Evolutionary conservation across 2,113 vertebrate species (phyloP), one percentile per base, ranked within the genome.

Genomic region (Agapornis roseicollis): DNA sequence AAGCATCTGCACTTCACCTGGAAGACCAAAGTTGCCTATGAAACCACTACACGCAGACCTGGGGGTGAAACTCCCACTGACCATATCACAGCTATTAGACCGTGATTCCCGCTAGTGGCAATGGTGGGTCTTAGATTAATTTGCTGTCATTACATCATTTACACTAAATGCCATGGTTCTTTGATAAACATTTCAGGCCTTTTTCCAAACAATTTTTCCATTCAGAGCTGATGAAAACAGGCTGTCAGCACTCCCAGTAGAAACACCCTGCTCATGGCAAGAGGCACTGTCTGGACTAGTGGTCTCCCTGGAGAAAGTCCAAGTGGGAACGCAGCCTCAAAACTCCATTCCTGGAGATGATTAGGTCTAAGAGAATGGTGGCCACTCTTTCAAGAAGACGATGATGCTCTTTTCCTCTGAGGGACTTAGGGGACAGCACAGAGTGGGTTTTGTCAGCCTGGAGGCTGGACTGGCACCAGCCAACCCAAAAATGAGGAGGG

Each of bases 151-250:
- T 94, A 76, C 83, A 95, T 92, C 80, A 97, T 95, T 96, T 96
- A 94, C 80, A 72, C 85, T 90, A 87, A 95, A 96, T 53, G 80
- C 72, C 31, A 27, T 84, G 61, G 53, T 27, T 86, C 94, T 92
- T 94, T 94, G 93, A 96, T 97, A 96, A 97, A 97, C 94, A 96
- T 96, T 96, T 96, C 93, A 95, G 91, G 95, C 89, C 86, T 87
- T 96, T 94, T 94, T 89, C 95, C 95, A 97, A 97, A 95, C 94
- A 94, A 86, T 94, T 94, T 92, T 96, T 96, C 92, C 93, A 92
- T 90, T 90, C 5, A 0, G 22, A 93, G 60, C 80, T 96, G 96
- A 97, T 90, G 95, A 96, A 95, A 96, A 96, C 94, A 96, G 94
- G 88, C 95, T 97, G 94, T 97, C 95, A 95, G 90, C 93, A 88